Evolutionary conservation across 2,888 invertebrate species (phyloP).

Genomic region (Andrena hattorfiana): DNA sequence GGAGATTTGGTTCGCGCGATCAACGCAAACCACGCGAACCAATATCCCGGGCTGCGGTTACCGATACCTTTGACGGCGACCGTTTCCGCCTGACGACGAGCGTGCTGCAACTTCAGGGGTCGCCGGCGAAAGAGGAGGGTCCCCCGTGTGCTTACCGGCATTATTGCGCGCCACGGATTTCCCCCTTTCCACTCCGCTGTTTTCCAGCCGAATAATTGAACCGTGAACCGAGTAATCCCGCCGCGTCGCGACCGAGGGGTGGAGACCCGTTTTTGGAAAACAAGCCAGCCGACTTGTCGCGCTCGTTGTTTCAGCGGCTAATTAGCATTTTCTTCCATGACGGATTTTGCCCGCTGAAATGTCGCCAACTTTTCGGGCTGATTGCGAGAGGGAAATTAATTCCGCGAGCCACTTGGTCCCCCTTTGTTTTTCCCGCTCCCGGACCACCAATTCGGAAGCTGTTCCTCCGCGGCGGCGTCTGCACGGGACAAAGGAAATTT

Average conservation of each 20-base stretch:
- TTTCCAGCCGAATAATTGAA: slow-evolving; percentile 11
- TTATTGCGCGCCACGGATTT: not conserved
- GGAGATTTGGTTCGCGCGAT: not conserved
- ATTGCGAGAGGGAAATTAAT: not conserved
- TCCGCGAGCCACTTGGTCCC: not conserved
- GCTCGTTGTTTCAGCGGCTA: not conserved
- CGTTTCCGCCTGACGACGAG: not conserved
- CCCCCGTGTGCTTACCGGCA: not conserved
- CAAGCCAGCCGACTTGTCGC: not conserved
- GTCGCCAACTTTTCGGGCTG: not conserved
- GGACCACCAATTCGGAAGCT: not conserved
- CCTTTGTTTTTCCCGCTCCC: slow-evolving; percentile 13
- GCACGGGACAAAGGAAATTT: slow-evolving; percentile 3
- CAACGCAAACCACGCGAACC: not conserved
- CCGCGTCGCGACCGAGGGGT: not conserved
- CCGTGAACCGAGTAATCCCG: slow-evolving; percentile 2
- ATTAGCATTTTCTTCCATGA: slow-evolving; percentile 1
- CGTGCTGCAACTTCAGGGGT: not conserved
- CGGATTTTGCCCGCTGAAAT: not conserved
- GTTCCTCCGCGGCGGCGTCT: not conserved
- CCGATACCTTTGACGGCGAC: slow-evolving; percentile 4
- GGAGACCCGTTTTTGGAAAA: slow-evolving; percentile 4
- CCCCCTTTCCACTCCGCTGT: not conserved
- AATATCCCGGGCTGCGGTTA: slow-evolving; percentile 17
- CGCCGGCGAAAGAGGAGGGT: not conserved